These are phyloP conservation scores for Oryzias woworae DNA, from an alignment of 2,113 vertebrate genomes.

Conservation along the genomic window DNA sequence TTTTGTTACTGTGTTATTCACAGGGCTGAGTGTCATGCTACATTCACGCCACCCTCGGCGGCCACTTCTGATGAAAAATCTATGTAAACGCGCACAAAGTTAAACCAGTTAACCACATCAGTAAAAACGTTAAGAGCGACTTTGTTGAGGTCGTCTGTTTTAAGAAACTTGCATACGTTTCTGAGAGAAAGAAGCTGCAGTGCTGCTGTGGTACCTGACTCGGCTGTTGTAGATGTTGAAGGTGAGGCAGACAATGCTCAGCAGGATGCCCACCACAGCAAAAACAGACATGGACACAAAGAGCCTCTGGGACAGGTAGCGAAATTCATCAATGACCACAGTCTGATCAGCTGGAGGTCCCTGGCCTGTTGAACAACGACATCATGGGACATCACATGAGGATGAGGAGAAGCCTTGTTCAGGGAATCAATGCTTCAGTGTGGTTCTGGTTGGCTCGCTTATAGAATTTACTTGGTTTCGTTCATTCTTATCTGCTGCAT, in stretches of 20 bases:
- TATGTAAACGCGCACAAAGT: not conserved
- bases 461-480: too few species aligned
- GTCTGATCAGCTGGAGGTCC: conserved; percentile 89
- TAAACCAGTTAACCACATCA: not conserved
- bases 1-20: not conserved
- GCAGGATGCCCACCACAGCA: conserved; percentile 85
- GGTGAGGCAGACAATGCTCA: conserved; percentile 89
- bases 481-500: too few species aligned
- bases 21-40: not conserved
- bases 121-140: too few species aligned
- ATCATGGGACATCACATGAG: not conserved
- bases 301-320: conserved; percentile 92
- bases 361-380: conserved; percentile 68
- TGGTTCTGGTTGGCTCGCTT: too few species aligned
- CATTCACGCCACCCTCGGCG: too few species aligned
- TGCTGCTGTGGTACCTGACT: conserved; percentile 80
- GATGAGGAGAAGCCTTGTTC: not conserved
- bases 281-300: conserved; percentile 90
- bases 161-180: too few species aligned
- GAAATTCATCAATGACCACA: conserved; percentile 88
- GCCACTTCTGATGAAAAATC: not conserved
- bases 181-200: not conserved
- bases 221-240: conserved; percentile 97
- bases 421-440: too few species aligned
- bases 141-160: too few species aligned